These are phyloP conservation scores for Gymnodraco acuticeps DNA, from an alignment of 2,797 vertebrate species.

Conservation along the genomic window DNA sequence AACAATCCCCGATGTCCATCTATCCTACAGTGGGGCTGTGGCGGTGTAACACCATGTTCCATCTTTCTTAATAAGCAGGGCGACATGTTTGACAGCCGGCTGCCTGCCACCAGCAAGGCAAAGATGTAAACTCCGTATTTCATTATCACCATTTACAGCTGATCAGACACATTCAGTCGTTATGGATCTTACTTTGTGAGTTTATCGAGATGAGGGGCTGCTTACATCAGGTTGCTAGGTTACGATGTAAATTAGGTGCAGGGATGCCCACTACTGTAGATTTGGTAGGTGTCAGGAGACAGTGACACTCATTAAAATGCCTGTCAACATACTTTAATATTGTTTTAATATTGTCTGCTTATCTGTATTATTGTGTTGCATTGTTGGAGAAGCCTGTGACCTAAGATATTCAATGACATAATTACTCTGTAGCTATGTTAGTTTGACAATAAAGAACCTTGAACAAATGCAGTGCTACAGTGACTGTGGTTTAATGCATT, in stretches of 20 bases:
- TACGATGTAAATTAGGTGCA: conserved; percentile 23
- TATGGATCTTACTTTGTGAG: conserved; percentile 8
- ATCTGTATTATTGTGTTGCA: too few relatives aligned
- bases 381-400: too few relatives aligned
- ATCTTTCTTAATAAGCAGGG: conserved; percentile 46
- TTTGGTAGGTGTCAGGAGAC: conserved; percentile 16
- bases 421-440: too few relatives aligned
- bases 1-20: conserved; percentile 11
- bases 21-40: conserved; percentile 25
- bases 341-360: too few relatives aligned
- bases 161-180: conserved; percentile 26
- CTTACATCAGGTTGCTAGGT: conserved; percentile 21
- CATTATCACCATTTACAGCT: conserved; percentile 50
- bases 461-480: conserved; percentile 5
- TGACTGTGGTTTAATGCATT: conserved; percentile 21
- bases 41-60: conserved; percentile 24
- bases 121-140: conserved; percentile 43
- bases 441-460: too few relatives aligned
- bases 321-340: conserved; percentile 1
- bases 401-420: too few relatives aligned
- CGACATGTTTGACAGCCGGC: conserved; percentile 50
- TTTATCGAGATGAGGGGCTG: conserved; percentile 7
- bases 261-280: conserved; percentile 2
- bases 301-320: conserved; percentile 32
- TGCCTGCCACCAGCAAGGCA: conserved; percentile 39